Evolutionary conservation across 2,797 vertebrate genomes (phyloP).

Genomic region (Alfaro cultratus): DNA sequence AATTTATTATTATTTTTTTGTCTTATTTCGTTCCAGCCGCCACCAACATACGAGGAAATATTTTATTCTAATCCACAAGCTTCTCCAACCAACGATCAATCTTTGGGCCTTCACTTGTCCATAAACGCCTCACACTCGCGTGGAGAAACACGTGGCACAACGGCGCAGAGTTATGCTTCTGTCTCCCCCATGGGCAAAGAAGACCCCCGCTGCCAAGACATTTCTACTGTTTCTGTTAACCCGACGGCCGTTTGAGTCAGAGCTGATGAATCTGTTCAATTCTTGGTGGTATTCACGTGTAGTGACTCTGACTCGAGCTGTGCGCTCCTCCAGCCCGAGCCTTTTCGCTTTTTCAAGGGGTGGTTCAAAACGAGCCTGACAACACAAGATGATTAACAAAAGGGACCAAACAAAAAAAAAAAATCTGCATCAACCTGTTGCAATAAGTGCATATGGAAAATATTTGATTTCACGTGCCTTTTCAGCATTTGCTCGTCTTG

Average conservation of each 20-base stretch:
- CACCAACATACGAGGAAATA: constrained; percentile 79
- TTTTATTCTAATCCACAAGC: constrained; percentile 54
- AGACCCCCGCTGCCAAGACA: neutral
- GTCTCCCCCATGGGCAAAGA: neutral
- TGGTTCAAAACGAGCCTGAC: neutral
- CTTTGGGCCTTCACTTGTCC: constrained; percentile 33
- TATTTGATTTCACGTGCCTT: neutral
- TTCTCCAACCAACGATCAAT: constrained; percentile 24
- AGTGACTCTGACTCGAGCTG: constrained; percentile 22
- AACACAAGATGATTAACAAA: neutral
- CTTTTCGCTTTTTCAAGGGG: neutral
- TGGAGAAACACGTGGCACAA: constrained; percentile 15
- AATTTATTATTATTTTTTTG: neutral
- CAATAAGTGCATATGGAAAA: neutral
- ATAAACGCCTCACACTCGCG: constrained; percentile 24
- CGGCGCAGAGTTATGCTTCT: neutral
- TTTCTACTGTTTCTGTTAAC: neutral
- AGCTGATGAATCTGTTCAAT: constrained; percentile 17
- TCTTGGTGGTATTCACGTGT: constrained; percentile 19
- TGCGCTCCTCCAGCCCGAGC: neutral
- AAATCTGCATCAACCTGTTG: neutral
- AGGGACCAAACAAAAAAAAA: neutral
- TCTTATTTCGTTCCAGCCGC: constrained; percentile 63
- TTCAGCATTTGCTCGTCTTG: neutral
- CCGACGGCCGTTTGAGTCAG: constrained; percentile 13